Evolutionary conservation across 1,140 invertebrate species (phyloP).

Genomic region (Solenopsis invicta): DNA sequence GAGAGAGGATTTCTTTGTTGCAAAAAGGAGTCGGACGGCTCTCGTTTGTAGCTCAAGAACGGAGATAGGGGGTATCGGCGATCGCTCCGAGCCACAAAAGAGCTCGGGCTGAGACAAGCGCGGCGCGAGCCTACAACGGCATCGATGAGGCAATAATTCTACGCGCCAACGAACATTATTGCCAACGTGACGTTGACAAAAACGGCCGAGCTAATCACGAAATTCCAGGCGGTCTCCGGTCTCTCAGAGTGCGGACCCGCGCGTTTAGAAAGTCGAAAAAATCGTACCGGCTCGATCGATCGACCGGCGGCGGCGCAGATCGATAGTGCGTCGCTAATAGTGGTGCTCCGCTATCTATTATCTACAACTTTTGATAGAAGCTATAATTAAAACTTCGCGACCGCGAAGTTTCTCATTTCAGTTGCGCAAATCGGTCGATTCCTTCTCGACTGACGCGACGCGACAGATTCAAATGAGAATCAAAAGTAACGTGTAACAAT

Average conservation of each 20-base stretch:
- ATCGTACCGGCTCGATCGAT: slow-evolving; percentile 62
- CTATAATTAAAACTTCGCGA: slow-evolving; percentile 37
- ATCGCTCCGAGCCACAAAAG: slow-evolving; percentile 40
- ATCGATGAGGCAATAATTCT: slow-evolving; percentile 83
- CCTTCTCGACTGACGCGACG: not conserved
- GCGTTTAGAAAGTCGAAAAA: slow-evolving; percentile 84
- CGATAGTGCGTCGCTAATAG: slow-evolving; percentile 37
- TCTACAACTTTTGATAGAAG: slow-evolving; percentile 24
- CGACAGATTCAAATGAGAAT: not conserved
- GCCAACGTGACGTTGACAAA: slow-evolving; percentile 81
- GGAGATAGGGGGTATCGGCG: slow-evolving; percentile 17
- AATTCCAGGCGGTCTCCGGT: slow-evolving; percentile 75
- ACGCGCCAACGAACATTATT: slow-evolving; percentile 85
- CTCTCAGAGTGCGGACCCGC: slow-evolving; percentile 66
- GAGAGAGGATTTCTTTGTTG: slow-evolving; percentile 38
- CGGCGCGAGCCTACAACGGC: slow-evolving; percentile 49
- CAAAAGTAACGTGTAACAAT: not conserved
- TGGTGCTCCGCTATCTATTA: slow-evolving; percentile 35
- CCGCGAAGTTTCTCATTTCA: not conserved
- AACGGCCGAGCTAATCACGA: slow-evolving; percentile 80
- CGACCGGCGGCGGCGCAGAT: slow-evolving; percentile 26
- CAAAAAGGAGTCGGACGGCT: slow-evolving; percentile 19
- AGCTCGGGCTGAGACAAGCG: slow-evolving; percentile 39
- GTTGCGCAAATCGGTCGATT: not conserved
- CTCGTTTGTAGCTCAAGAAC: slow-evolving; percentile 27